Evolutionary conservation across 2,113 vertebrate species (phyloP).

Genomic region (Proterorhinus semilunaris): DNA sequence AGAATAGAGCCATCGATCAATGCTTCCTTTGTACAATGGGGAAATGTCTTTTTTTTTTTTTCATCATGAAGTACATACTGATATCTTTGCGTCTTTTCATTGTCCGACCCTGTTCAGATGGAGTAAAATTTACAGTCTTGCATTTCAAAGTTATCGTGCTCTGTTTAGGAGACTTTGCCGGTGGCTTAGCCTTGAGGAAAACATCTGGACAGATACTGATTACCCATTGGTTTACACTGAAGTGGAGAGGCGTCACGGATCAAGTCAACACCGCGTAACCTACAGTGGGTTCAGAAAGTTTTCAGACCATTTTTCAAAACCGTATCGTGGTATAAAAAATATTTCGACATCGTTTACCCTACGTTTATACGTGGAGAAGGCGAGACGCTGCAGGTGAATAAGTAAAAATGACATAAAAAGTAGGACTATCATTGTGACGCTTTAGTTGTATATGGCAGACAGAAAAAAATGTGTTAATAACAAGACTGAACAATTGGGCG

Average conservation of each 20-base stretch:
- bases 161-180: constrained; percentile 44
- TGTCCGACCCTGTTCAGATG: constrained; percentile 30
- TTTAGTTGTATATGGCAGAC: too few relatives aligned
- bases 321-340: too few relatives aligned
- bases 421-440: too few relatives aligned
- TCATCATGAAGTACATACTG: not conserved
- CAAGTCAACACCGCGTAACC: constrained; percentile 22
- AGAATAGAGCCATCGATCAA: constrained; percentile 19
- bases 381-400: too few relatives aligned
- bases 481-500: too few relatives aligned
- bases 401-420: too few relatives aligned
- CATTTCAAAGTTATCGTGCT: constrained; percentile 25
- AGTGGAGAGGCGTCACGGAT: constrained; percentile 46
- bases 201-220: constrained; percentile 76
- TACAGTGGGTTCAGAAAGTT: constrained; percentile 6
- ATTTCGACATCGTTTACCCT: too few relatives aligned
- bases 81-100: constrained; percentile 14
- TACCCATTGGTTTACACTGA: constrained; percentile 56
- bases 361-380: too few relatives aligned
- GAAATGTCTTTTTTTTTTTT: constrained; percentile 7
- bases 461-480: too few relatives aligned
- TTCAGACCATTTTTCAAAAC: too few relatives aligned
- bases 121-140: not conserved
- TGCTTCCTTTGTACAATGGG: constrained; percentile 2
- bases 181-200: constrained; percentile 61